A percentile compares a stretch with the other conserved stretches of the same genome.
Conservation (phyloP, 2,797 vertebrate genomes). For the Danio albolineatus region DNA sequence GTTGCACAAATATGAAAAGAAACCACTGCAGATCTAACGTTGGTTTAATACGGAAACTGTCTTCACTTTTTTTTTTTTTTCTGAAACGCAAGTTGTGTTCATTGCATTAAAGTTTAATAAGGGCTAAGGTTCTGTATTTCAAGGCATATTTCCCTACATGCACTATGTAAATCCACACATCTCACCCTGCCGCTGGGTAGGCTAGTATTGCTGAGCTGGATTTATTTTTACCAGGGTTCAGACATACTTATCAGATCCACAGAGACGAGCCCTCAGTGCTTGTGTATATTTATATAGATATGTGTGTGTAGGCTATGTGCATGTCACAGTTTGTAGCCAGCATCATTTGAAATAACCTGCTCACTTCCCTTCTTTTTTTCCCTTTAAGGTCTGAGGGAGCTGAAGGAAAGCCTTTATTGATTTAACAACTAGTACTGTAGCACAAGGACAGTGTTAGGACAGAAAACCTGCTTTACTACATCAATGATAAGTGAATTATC, state of each 20-base stretch:
- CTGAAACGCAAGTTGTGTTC: slow-evolving; percentile 26
- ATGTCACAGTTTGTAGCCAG: slow-evolving; percentile 29
- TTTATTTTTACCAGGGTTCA: slow-evolving; percentile 43
- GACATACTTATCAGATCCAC: slow-evolving; percentile 25
- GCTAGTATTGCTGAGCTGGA: slow-evolving; percentile 39
- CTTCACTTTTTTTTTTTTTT: slow-evolving; percentile 10
- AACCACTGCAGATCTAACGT: background rate
- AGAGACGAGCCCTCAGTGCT: slow-evolving; percentile 1
- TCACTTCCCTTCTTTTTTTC: background rate
- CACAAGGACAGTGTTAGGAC: slow-evolving; percentile 73
- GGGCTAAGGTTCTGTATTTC: slow-evolving; percentile 27
- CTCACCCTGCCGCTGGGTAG: slow-evolving; percentile 5
- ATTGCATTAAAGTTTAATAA: slow-evolving; percentile 36
- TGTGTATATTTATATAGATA: slow-evolving; percentile 9
- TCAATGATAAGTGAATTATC: slow-evolving; percentile 10
- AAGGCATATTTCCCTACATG: slow-evolving; percentile 16
- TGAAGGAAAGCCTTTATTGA: slow-evolving; percentile 77
- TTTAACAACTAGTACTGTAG: slow-evolving; percentile 77
- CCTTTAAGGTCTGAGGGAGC: slow-evolving; percentile 59
- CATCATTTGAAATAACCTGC: slow-evolving; percentile 31
- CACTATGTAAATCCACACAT: slow-evolving; percentile 30
- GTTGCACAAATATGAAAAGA: background rate
- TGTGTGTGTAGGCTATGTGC: background rate
- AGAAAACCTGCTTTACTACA: slow-evolving; percentile 71
- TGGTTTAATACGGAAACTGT: slow-evolving; percentile 6